Base-by-base conservation (phyloP, 2,888 invertebrate species). In the Bhutanitis thaidina region DNA sequence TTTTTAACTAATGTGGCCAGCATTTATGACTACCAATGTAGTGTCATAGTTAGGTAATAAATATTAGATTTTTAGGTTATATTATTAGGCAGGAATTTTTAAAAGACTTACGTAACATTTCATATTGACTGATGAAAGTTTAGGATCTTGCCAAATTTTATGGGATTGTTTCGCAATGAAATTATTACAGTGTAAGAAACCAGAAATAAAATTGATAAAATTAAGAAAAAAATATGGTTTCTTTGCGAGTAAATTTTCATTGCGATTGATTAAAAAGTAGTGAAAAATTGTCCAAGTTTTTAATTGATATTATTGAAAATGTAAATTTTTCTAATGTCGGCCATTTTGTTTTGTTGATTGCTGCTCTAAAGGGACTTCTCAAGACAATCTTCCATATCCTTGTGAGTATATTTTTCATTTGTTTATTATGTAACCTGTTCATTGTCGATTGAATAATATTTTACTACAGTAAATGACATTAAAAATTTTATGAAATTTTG, bases 381-480 rank as follows among this genome's bases (percentile, higher is more conserved):
- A 91, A 79, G 92, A 92, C 84, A 91, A 85, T 83, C 90, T 92
- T 74, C 90, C 90, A 60, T 91, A 91, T 77, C 90, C 91, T 80
- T 91, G 92, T 92, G 90, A 92, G 92, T 92, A 90, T 83, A 53
- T 51, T 59, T 60, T 44, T 34, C 14, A 35, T 40, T 41, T 38
- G 9, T 27, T 35, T n/a, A 27, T 16, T 44, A 27, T 1, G 20
- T 20, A 20, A 20, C 20, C 20, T 20, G 5, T 20, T 20, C 20
- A 20, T 20, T 20, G 20, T 2, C 20, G 20, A 3, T 20, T 27
- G 7, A 27, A 8, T 20, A 27, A 27, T 27, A 7, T 8, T 8
- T 27, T 4, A 27, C 5, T 8, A 7, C 8, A 27, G 27, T 27
- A 27, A 20, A 5, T 20, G 2, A 27, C 27, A 7, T 27, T 27